These are phyloP conservation scores for Etheostoma spectabile DNA, from an alignment of 2,113 vertebrate genomes.

Conservation along the genomic window DNA sequence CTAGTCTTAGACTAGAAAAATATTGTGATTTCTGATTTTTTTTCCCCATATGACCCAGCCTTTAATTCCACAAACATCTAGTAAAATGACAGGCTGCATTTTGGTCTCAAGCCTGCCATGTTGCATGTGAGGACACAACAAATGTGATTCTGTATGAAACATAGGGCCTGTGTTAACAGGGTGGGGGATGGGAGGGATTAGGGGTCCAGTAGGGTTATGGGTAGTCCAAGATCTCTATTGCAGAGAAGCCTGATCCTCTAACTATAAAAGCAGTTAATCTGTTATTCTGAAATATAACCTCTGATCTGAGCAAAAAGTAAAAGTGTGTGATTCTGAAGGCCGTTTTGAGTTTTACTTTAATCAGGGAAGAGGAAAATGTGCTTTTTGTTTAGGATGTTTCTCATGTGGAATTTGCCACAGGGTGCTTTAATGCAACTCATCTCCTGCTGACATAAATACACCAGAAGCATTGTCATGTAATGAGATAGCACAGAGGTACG, in stretches of 20 bases:
- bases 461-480: neutral
- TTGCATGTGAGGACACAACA: neutral
- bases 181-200: neutral
- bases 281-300: neutral
- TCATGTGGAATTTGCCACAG: slow-evolving; percentile 13
- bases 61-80: neutral
- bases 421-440: neutral
- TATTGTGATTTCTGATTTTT: no score
- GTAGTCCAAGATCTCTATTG: neutral
- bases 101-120: neutral
- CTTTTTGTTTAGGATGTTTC: neutral
- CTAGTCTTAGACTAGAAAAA: no score
- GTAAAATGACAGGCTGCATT: neutral
- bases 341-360: neutral
- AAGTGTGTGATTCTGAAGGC: neutral
- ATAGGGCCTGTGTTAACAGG: no score
- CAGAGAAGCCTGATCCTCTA: neutral
- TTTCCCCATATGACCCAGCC: no score
- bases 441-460: neutral
- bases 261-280: neutral
- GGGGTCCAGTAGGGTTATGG: neutral
- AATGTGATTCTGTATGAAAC: neutral
- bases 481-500: neutral
- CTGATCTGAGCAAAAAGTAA: neutral
- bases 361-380: neutral